These are phyloP conservation scores for Trichosurus vulpecula DNA, from an alignment of 2,797 vertebrate genomes.

Conservation along the genomic window DNA sequence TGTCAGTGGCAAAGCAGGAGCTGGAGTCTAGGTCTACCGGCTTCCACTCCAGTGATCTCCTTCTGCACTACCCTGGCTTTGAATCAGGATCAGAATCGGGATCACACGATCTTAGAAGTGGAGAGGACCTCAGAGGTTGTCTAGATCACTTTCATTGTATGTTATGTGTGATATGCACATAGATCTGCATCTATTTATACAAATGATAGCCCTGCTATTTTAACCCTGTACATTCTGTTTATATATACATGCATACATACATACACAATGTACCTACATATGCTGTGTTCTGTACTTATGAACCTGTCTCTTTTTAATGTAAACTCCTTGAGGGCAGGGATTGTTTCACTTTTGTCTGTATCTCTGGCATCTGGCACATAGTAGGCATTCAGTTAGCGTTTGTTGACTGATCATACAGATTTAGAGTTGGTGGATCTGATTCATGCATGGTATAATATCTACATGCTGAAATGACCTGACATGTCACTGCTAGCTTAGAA, in stretches of 20 bases:
- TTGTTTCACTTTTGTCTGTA: not conserved
- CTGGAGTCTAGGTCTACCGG: conserved; percentile 22
- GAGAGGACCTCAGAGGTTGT: not conserved
- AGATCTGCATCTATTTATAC: not conserved
- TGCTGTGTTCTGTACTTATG: not conserved
- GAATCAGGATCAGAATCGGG: not conserved
- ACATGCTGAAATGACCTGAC: not conserved
- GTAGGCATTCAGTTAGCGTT: not conserved
- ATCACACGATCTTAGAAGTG: not conserved
- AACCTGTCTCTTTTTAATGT: not conserved
- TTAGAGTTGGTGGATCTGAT: not conserved
- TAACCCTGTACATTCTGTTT: not conserved
- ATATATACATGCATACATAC: not conserved
- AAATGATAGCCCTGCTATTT: not conserved
- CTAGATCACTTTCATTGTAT: not conserved
- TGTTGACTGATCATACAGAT: not conserved
- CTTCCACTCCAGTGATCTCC: not conserved
- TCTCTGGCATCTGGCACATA: not conserved
- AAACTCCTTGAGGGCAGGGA: not conserved
- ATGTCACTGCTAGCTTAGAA: not conserved
- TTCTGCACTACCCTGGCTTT: not conserved
- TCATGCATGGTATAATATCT: not conserved
- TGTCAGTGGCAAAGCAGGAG: conserved; percentile 17
- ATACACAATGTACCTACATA: not conserved
- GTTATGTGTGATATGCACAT: not conserved